Base-by-base conservation (phyloP, 1,140 invertebrate genomes). In the Drosophila kikkawai region DNA sequence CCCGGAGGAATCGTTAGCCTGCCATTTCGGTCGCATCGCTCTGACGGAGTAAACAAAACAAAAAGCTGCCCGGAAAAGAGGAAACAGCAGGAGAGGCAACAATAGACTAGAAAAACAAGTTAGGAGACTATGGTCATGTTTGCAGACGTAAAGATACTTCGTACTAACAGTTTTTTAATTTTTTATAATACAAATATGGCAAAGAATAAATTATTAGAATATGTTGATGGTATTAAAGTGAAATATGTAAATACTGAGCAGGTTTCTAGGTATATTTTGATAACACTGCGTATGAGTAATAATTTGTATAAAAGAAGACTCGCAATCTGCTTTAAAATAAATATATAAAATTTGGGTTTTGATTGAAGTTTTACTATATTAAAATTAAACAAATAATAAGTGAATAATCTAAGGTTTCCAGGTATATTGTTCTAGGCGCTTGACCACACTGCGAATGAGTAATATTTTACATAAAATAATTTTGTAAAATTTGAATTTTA, bases 1-100 rank as follows among this genome's bases (percentile, higher is more conserved):
- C 85, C 85, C 79, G 29, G 60, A 90, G 85, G 85, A 90, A 85
- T 91, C 86, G 85, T 90, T 90, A 90, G 85, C 79, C 71, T 82
- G 73, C 75, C 75, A 82, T 84, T 88, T 88, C 78, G 77, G 84
- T 82, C 68, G 74, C 77, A 88, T 79, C 70, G 77, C 68, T 63
- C 71, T 71, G 71, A 34, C 75, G 71, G 58, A 51, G 65, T 67
- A 81, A 85, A 81, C 79, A 88, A 80, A 77, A 82, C 83, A 90
- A 71, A 80, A 75, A 71, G 64, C 51, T 55, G 41, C 44, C 44
- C 39, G 36, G 51, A 47, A 29, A 61, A n/a, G 39, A 45, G 63
- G 42, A 70, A 76, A 70, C 66, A 66, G 64, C 39, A 56, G 56
- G 50, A 70, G 68, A 50, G 80, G 48, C 81, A 90, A 85, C 85